These are phyloP conservation scores for human DNA, from an alignment of 2,113 vertebrate species.

Conservation along the genomic window GRCh38 chr1:217362001-217362500, in stretches of 20 bases:
- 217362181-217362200: slow-evolving; percentile 20
- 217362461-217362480: background rate
- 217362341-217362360: background rate
- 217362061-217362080: slow-evolving; percentile 56
- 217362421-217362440: background rate
- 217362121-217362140: slow-evolving; percentile 27
- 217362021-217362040: background rate
- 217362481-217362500: background rate
- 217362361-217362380: background rate
- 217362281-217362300: background rate
- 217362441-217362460: rapidly evolving
- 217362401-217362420: background rate
- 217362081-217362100: slow-evolving; percentile 49
- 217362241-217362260: background rate
- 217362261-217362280: background rate
- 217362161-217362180: slow-evolving; percentile 34
- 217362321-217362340: background rate
- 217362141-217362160: slow-evolving; percentile 36
- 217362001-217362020: background rate
- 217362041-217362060: slow-evolving; percentile 56
- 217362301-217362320: background rate
- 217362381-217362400: background rate
- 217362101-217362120: slow-evolving; percentile 49
- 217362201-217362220: slow-evolving; percentile 16
- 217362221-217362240: background rate